Base-by-base conservation (phyloP, 2,113 vertebrate genomes). In the Leptobrachium leishanense region DNA sequence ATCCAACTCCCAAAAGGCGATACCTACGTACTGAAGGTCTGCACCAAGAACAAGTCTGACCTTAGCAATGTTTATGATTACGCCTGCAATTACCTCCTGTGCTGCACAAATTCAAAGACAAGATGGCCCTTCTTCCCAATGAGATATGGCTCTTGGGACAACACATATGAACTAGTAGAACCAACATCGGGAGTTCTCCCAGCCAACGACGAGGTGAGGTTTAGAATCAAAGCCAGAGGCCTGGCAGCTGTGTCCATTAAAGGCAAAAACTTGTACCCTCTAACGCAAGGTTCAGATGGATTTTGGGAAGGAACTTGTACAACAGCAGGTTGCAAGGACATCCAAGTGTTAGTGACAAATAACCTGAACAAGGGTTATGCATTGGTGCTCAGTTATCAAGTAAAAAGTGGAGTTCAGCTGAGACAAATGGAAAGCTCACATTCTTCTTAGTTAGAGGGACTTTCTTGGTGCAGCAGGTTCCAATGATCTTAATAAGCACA, bases 221-320 rank as follows among this genome's bases (percentile, higher is more conserved):
- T 95, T 76, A 93, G 92, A 73, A 76, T 95, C 76, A 93, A 89
- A 82, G 87, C 94, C 77, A 91, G 89, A 0, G 86, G 91, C 0
- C 3, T 95, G 0, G 88, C 89, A 54, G 90, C 93, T 71, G 93
- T 90, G 77, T 85, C 89, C 3, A 86, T 94, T 15, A 84, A 90
- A 76, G 91, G 88, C 6, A 87, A 90, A 82, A 80, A 87, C 79
- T 72, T 55, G 0, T 75, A 86, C 81, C 85, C 90, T 0, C 88
- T 95, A 76, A 90, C 84, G 64, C 83, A 87, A 64, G 90, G 66
- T 76, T 76, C 40, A 0, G 91, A 90, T 20, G 91, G 85, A 54
- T 93, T 77, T 86, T 95, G 94, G 94, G 91, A 92, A 77, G 94
- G 94, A 39, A 91, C 82, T 68, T 94, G 90, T 84, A 93, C 79